Evolutionary conservation across 64 coral and sea anemone species (phyloP).

Genomic region (Stylophora pistillata): DNA sequence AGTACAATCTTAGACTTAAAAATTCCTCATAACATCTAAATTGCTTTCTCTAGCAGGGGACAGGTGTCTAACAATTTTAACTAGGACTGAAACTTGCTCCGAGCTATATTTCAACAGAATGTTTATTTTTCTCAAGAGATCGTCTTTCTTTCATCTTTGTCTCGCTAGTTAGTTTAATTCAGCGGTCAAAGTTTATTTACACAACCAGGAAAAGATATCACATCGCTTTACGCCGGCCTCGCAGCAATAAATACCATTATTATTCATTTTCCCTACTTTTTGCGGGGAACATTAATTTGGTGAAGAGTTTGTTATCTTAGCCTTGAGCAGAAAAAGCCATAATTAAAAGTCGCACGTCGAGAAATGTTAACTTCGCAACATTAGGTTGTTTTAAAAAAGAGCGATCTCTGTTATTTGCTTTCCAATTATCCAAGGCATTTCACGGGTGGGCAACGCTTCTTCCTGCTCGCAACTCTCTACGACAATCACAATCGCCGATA

Average conservation of each 20-base stretch:
- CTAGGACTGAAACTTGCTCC: neutral
- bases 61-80: constrained; percentile 11
- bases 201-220: constrained; percentile 27
- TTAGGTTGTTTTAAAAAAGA: neutral
- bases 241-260: neutral
- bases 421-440: constrained; percentile 9
- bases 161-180: neutral
- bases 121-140: constrained; percentile 39
- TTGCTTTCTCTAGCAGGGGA: neutral
- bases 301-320: neutral
- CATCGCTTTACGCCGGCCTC: neutral
- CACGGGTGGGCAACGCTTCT: neutral
- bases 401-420: neutral
- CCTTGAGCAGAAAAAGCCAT: neutral
- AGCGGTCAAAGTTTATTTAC: constrained; percentile 28
- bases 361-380: neutral
- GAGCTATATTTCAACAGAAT: constrained; percentile 8
- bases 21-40: constrained; percentile 33
- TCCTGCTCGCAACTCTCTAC: neutral
- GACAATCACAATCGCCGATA: constrained; percentile 27
- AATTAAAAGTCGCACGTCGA: neutral
- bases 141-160: neutral
- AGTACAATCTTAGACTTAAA: constrained; percentile 21
- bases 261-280: neutral
- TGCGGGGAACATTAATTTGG: neutral